phyloP scores from a whole-genome alignment of 2,888 invertebrate genomes.

The Ophion ventricosus region DNA sequence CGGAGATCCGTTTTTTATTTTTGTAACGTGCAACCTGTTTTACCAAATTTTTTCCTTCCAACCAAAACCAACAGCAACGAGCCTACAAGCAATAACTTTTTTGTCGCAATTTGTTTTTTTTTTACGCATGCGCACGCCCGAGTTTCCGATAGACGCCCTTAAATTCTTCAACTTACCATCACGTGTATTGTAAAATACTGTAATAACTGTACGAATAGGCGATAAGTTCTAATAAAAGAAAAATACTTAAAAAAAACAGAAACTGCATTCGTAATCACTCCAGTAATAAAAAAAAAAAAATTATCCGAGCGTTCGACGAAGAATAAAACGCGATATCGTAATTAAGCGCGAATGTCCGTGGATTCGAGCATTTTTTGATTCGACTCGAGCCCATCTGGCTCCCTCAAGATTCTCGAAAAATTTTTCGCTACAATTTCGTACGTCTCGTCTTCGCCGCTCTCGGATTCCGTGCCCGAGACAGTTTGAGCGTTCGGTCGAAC shows the following conservation, averaged over 20 bases:
- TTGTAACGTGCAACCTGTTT: neutral
- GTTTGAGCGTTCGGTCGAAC: constrained; percentile 57
- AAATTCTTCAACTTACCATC: constrained; percentile 77
- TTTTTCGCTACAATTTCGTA: constrained; percentile 14
- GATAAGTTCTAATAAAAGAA: constrained; percentile 80
- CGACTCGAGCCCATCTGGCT: neutral
- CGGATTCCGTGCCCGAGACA: constrained; percentile 65
- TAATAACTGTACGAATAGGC: constrained; percentile 79
- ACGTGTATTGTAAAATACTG: constrained; percentile 79
- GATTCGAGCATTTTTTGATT: constrained; percentile 6
- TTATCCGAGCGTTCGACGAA: constrained; percentile 14
- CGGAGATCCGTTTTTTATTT: neutral
- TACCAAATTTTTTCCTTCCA: too few relatives aligned
- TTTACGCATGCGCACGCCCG: constrained; percentile 67
- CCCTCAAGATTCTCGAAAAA: neutral
- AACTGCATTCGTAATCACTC: neutral
- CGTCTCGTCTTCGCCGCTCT: constrained; percentile 60
- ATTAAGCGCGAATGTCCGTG: constrained; percentile 10
- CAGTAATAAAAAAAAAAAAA: neutral
- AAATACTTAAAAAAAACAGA: constrained; percentile 57
- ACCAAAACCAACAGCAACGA: constrained; percentile 25
- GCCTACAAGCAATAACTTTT: neutral
- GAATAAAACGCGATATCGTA: neutral
- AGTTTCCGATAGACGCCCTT: constrained; percentile 71
- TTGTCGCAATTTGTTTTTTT: constrained; percentile 31